Percentiles rank a stretch among this genome's conserved stretches.
phyloP scores from a whole-genome alignment of 1,140 invertebrate genomes.

The Diorhabda elongata region DNA sequence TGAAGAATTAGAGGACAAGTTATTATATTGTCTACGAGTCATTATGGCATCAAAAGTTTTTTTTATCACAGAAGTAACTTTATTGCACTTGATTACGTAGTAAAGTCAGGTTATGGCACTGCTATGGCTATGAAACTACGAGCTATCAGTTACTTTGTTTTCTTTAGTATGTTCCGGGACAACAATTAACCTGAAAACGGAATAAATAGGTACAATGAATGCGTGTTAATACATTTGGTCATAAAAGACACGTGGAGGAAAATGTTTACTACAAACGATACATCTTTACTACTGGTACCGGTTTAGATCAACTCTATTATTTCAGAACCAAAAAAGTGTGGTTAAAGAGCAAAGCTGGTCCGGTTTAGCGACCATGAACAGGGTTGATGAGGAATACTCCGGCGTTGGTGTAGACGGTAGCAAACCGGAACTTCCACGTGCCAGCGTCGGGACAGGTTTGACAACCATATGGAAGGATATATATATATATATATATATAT shows the following conservation, averaged over 20 bases:
- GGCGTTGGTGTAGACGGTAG: conserved; percentile 20
- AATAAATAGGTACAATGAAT: conserved; percentile 12
- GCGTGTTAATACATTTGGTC: conserved; percentile 1
- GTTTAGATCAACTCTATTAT: conserved; percentile 34
- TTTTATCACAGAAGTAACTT: conserved; percentile 44
- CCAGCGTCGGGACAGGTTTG: conserved; percentile 28
- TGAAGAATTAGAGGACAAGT: conserved; percentile 34
- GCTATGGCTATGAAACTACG: conserved; percentile 32
- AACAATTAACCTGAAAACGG: conserved; percentile 25
- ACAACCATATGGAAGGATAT: conserved; percentile 9
- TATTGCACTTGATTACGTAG: conserved; percentile 42
- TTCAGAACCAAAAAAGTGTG: conserved; percentile 27
- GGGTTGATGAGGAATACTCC: not conserved
- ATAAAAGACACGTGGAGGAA: conserved; percentile 12
- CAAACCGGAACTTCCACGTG: conserved; percentile 33
- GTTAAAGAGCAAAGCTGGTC: conserved; percentile 18
- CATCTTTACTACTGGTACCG: conserved; percentile 32
- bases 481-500: not conserved
- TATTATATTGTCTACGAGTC: conserved; percentile 41
- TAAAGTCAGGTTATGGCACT: conserved; percentile 42
- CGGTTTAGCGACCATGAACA: conserved; percentile 3
- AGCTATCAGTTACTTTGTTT: conserved; percentile 2
- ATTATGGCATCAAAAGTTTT: conserved; percentile 36
- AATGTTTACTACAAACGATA: conserved; percentile 24
- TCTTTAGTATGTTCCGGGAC: conserved; percentile 15